phyloP scores from a whole-genome alignment of 2,797 vertebrate species.

The Halcyon smyrnensis region DNA sequence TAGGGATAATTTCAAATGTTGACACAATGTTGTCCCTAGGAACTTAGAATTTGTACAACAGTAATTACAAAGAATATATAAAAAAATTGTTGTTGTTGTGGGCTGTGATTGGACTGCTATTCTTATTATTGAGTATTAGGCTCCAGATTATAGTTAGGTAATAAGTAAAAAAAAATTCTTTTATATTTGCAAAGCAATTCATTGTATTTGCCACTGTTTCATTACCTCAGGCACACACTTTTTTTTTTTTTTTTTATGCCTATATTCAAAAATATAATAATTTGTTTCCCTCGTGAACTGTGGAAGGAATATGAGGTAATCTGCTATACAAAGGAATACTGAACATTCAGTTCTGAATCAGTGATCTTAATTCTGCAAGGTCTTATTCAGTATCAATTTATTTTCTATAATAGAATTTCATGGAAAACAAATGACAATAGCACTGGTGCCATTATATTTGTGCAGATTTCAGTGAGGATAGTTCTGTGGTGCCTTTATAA shows the following conservation, averaged over 20 bases:
- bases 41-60: background rate
- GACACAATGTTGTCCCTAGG: background rate
- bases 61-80: background rate
- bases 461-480: background rate
- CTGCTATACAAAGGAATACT: background rate
- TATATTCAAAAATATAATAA: background rate
- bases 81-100: background rate
- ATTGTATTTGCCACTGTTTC: background rate
- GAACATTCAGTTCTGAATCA: background rate
- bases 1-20: background rate
- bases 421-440: background rate
- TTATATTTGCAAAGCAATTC: background rate
- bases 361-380: background rate
- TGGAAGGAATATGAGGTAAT: background rate
- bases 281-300: background rate
- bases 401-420: background rate
- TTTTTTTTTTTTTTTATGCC: background rate
- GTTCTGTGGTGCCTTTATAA: background rate
- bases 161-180: background rate
- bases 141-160: background rate
- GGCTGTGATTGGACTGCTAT: background rate
- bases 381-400: background rate
- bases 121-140: background rate
- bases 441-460: background rate
- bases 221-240: background rate